Base-by-base conservation (phyloP, 2,113 vertebrate species). In the Callipepla squamata region DNA sequence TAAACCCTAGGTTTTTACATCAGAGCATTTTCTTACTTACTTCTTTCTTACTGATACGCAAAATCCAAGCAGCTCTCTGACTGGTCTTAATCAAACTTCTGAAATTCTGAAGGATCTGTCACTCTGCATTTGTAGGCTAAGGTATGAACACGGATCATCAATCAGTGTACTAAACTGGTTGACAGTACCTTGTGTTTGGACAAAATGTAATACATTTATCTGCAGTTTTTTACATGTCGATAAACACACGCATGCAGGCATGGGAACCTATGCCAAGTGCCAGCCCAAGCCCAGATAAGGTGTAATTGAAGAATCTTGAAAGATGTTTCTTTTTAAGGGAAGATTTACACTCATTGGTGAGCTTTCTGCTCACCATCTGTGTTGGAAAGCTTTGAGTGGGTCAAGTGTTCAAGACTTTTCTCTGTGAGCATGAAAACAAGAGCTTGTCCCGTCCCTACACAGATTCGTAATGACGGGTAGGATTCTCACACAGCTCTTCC, bases 321-420 rank as follows among this genome's bases (percentile, higher is more conserved):
- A 80, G 70, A 66, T 30, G n/a, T 65, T 89, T 59, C 44, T 79
- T 89, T 92, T 72, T 44, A 61, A 44, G 61, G 47, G 70, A 91
- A 87, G 78, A 81, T 91, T 93, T 87, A 89, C 36, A 68, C 28
- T 65, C 44, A 17, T 28, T 67, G 22, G 62, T 74, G 77, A 92
- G 77, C 62, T 88, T 75, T 61, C 83, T 76, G 62, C 70, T 79
- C 65, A 70, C 90, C 75, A 87, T 76, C 84, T 87, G 70, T 21
- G 62, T 45, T 57, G 72, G 40, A 76, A 87, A 81, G 70, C 86
- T 81, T 48, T 34, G 74, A 75, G 66, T 45, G 91, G 89, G 74
- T 93, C 91, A 95, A 48, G 34, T 28, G 73, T 15, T 44, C 58
- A 36, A 65, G 50, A 61, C 38, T 87, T 84, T 95, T 76, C 62